Conservation (phyloP, 30 jellyfish, hydroid and myxozoan genomes). For the Aurelia aurita complex sp. Pacific region DNA sequence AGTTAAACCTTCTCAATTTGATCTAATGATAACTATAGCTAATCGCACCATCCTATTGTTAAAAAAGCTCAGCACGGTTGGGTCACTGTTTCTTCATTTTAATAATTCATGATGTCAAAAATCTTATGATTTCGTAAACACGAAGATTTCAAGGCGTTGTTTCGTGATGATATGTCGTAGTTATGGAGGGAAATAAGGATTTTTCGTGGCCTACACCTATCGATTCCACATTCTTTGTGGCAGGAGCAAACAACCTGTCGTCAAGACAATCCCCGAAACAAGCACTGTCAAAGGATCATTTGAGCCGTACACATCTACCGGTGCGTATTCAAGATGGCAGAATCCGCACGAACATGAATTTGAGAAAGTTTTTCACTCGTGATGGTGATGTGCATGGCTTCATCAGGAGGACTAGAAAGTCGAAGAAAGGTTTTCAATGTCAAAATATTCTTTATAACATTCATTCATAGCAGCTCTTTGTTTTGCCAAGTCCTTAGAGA, state of each 20-base stretch:
- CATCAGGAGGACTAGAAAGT: slow-evolving; percentile 30
- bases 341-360: slow-evolving; percentile 47
- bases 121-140: too few relatives aligned
- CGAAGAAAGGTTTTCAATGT: slow-evolving; percentile 30
- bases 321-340: slow-evolving; percentile 55
- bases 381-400: slow-evolving; percentile 56
- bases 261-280: slow-evolving; percentile 28
- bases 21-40: neutral
- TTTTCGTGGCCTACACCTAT: slow-evolving; percentile 31
- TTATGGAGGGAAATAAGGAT: slow-evolving; percentile 18
- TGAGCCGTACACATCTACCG: slow-evolving; percentile 47
- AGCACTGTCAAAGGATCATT: slow-evolving; percentile 37
- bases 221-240: slow-evolving; percentile 28
- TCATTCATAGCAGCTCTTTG: too few relatives aligned
- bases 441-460: too few relatives aligned
- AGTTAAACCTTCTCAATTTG: neutral
- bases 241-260: slow-evolving; percentile 50
- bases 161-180: neutral
- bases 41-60: neutral
- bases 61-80: neutral
- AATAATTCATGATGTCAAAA: neutral
- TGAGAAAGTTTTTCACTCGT: slow-evolving; percentile 59
- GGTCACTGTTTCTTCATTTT: neutral
- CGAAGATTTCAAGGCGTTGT: too few relatives aligned
- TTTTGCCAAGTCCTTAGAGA: too few relatives aligned